These are phyloP conservation scores for Dolichoris vasculosae DNA, from an alignment of 1,140 invertebrate species.

Conservation along the genomic window DNA sequence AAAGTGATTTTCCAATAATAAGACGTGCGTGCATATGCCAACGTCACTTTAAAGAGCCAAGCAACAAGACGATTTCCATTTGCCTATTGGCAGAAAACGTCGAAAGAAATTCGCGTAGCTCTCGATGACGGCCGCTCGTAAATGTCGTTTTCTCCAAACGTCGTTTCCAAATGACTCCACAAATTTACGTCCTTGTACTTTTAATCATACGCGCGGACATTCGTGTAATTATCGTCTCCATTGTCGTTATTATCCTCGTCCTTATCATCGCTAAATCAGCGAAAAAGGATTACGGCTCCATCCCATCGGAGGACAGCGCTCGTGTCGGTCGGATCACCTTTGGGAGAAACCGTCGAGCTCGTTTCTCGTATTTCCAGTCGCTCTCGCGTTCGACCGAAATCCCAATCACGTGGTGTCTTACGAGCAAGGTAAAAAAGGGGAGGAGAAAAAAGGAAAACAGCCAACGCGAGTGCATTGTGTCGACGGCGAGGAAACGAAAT, in stretches of 20 bases:
- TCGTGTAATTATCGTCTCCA: neutral
- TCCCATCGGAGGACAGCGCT: too few relatives aligned
- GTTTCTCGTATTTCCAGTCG: neutral
- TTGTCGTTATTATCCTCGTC: neutral
- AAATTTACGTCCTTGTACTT: conserved; percentile 52
- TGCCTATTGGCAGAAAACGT: conserved; percentile 33
- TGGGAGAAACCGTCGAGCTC: neutral
- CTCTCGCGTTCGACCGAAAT: neutral
- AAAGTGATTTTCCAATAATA: conserved; percentile 49
- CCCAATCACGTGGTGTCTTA: neutral
- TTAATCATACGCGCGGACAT: neutral
- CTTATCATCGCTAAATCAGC: neutral
- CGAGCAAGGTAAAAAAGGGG: neutral
- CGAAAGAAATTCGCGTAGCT: conserved; percentile 25
- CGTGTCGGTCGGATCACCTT: neutral
- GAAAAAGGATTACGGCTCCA: too few relatives aligned
- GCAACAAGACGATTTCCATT: conserved; percentile 32
- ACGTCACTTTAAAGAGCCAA: neutral
- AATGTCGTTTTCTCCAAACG: conserved; percentile 58
- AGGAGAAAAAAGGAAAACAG: neutral
- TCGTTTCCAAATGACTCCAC: conserved; percentile 53
- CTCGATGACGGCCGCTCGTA: conserved; percentile 50
- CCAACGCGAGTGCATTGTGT: neutral
- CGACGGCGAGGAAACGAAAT: neutral
- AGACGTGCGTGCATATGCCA: conserved; percentile 8